Conservation (phyloP, 2,797 vertebrate species). For the Danionella dracula region DNA sequence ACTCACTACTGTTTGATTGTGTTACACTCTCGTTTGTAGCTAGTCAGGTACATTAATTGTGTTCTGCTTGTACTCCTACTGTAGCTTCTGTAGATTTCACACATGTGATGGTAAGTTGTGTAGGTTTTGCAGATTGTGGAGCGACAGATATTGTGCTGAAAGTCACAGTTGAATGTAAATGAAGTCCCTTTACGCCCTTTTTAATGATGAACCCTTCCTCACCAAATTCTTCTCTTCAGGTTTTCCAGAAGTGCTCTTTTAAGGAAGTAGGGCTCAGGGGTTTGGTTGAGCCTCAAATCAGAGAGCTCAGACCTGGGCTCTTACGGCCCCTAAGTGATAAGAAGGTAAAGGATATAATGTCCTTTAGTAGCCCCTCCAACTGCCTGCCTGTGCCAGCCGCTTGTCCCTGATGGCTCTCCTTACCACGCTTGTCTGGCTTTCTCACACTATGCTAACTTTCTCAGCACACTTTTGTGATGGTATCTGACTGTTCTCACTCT, state of each 20-base stretch:
- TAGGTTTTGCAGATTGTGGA: too few relatives aligned
- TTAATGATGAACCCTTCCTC: slow-evolving; percentile 44
- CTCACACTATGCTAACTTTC: slow-evolving; percentile 51
- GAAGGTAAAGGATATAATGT: slow-evolving; percentile 85
- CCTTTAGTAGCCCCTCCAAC: slow-evolving; percentile 56
- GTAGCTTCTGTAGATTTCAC: too few relatives aligned
- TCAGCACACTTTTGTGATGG: slow-evolving; percentile 14
- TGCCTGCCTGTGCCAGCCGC: slow-evolving; percentile 62
- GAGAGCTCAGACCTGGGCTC: slow-evolving; percentile 84
- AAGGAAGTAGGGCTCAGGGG: slow-evolving; percentile 91
- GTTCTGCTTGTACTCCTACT: too few relatives aligned
- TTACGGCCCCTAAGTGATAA: slow-evolving; percentile 87
- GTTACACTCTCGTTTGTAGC: neutral
- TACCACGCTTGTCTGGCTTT: slow-evolving; percentile 48
- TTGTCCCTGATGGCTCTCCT: slow-evolving; percentile 56
- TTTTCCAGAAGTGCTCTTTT: slow-evolving; percentile 97
- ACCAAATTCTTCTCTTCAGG: slow-evolving; percentile 79
- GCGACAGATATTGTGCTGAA: too few relatives aligned
- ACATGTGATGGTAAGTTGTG: too few relatives aligned
- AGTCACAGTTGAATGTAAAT: too few relatives aligned
- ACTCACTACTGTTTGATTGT: neutral
- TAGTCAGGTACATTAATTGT: neutral
- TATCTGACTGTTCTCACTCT: slow-evolving; percentile 22
- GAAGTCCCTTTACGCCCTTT: slow-evolving; percentile 9
- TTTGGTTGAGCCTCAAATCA: slow-evolving; percentile 85